Evolutionary conservation across 2,888 invertebrate genomes (phyloP), one percentile per base, ranked within the genome.

Genomic region (Ophioninae sp.): DNA sequence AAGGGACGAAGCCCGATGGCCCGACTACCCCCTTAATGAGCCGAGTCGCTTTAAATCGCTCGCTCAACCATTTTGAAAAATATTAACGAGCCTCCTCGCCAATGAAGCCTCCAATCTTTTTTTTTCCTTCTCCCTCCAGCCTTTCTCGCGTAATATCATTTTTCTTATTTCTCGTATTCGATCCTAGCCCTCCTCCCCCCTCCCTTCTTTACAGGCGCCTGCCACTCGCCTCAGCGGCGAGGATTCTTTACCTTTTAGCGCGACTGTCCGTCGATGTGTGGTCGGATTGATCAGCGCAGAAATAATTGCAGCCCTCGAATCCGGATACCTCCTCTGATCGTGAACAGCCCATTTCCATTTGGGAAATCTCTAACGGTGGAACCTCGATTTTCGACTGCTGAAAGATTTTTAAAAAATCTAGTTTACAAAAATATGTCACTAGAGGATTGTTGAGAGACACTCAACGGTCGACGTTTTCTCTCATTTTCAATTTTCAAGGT

Each of bases 61-160:
- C 85, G 83, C 81, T 86, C 78, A 80, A 83, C 83, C 86, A 86
- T 86, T 86, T 86, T 86, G 79, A 82, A 80, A 85, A 86, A 86
- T 86, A 86, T 86, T 85, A 85, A 85, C 79, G 84, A 85, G 79
- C 79, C 59, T 75, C 67, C 70, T 17, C 75, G 50, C 17, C 61
- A 67, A 67, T 65, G 70, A n/a, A 72, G 57, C 78, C 59, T 10
- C 57, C 61, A 56, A 56, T 75, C 13, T n/a, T 30, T 2, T 21
- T 37, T n/a, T 7, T 10, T n/a, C 59, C 56, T 50, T 30, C 17
- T 61, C 21, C n/a, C 13, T 59, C 7, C 68, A 57, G 17, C 57
- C 74, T 59, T 74, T 62, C 68, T 74, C 21, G 61, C 17, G 61
- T 61, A 21, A 68, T 69, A 68, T 50, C 44, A 69, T 69, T 77